These are phyloP conservation scores for Threskiornis aethiopicus DNA, from an alignment of 2,797 vertebrate genomes.

Conservation along the genomic window DNA sequence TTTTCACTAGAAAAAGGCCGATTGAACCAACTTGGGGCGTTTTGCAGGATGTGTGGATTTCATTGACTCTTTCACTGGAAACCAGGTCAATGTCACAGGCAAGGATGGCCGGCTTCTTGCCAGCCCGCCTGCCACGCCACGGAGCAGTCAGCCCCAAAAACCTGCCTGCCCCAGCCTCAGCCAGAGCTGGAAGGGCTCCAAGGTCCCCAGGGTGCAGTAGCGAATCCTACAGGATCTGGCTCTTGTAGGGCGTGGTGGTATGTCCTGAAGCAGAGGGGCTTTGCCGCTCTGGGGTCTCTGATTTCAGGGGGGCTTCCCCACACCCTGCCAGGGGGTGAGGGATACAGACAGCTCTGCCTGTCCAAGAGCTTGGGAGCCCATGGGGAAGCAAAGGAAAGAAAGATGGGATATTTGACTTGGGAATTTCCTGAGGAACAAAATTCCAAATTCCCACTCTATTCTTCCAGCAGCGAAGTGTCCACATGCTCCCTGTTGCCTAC, in stretches of 20 bases:
- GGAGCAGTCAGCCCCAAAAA: neutral
- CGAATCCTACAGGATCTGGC: neutral
- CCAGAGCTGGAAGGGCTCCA: neutral
- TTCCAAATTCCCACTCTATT: neutral
- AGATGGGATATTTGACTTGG: neutral
- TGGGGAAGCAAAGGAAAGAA: neutral
- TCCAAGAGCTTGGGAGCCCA: neutral
- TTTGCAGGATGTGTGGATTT: constrained; percentile 40
- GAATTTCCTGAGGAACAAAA: neutral
- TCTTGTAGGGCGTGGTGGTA: neutral
- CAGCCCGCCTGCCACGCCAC: neutral
- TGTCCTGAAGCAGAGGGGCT: neutral
- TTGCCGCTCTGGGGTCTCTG: neutral
- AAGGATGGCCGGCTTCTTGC: neutral
- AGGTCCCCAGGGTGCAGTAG: neutral
- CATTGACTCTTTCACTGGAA: constrained; percentile 48
- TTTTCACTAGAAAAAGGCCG: constrained; percentile 27
- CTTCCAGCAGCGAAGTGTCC: neutral
- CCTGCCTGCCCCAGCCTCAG: neutral
- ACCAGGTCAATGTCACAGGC: constrained; percentile 51
- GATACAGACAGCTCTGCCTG: neutral
- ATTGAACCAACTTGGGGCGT: neutral
- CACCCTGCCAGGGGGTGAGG: neutral
- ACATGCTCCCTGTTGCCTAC: neutral
- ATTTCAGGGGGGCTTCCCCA: neutral